These are phyloP conservation scores for Drosophila elegans DNA, from an alignment of 1,140 invertebrate genomes.

Conservation along the genomic window DNA sequence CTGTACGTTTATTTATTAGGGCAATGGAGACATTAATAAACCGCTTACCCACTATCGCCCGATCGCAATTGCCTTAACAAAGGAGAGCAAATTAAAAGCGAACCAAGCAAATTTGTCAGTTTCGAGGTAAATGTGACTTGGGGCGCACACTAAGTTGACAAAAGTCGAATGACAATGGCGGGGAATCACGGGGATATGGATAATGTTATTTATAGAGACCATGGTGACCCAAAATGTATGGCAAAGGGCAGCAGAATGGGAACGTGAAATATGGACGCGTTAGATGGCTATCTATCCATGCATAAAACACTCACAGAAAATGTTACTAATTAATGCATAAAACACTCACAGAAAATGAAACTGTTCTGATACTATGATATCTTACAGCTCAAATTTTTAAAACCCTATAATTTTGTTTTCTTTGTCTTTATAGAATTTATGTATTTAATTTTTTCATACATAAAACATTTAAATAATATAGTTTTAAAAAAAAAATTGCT, in stretches of 20 bases:
- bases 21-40: conserved; percentile 33
- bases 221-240: conserved; percentile 43
- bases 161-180: conserved; percentile 19
- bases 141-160: conserved; percentile 32
- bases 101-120: conserved; percentile 50
- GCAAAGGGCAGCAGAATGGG: conserved; percentile 26
- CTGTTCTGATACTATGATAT: no score
- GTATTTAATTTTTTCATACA: no score
- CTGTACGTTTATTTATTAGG: conserved; percentile 1
- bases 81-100: conserved; percentile 53
- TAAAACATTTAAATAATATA: no score
- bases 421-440: no score
- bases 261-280: conserved; percentile 46
- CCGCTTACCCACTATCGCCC: conserved; percentile 42
- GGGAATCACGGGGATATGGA: background rate
- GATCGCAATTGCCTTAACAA: conserved; percentile 47
- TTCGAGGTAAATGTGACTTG: conserved; percentile 32
- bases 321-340: background rate
- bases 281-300: conserved; percentile 39
- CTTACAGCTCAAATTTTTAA: no score
- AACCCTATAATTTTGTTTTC: no score
- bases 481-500: background rate
- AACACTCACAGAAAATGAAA: conserved; percentile 6
- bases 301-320: conserved; percentile 19
- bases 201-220: conserved; percentile 21